Evolutionary conservation across 2,888 invertebrate species (phyloP), one percentile per base, ranked within the genome.

Genomic region (Dryocosmus kuriphilus): DNA sequence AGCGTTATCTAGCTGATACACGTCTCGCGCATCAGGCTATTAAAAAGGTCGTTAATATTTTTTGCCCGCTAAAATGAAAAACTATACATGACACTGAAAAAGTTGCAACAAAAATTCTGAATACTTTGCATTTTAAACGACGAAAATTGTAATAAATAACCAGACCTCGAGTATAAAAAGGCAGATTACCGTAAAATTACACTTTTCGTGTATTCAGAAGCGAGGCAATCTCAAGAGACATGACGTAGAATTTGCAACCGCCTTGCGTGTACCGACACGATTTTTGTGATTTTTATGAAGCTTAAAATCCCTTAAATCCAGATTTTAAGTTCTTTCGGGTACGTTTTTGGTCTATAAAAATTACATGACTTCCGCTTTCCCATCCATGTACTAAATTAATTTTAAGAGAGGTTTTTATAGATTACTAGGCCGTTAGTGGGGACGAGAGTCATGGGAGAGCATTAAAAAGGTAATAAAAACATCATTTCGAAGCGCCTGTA

Each of bases 41-140:
- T 30, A 71, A 71, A 71, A 71, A 71, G 51, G 51, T 71, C 71
- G 51, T 71, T 71, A 71, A 71, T 71, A 71, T 71, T 51, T 71
- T 19, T 22, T 51, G 51, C 51, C 11, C 51, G 51, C 27, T 71
- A n/a, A 46, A 71, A 51, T 51, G 27, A 51, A 30, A 71, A 71
- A 51, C 19, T 30, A 51, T 51, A 71, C 27, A 71, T 9, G 51
- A 51, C 51, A 51, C n/a, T 71, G n/a, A 32, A 71, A 30, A 51
- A 51, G 51, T 71, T 51, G 51, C 32, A 51, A 32, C 30, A 71
- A 71, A 71, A 71, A 71, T 71, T 30, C 51, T 51, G 46, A 30
- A 71, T 30, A 30, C 71, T 71, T 51, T 71, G 71, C 71, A 30
- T 71, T 51, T 51, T 30, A 71, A 71, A 51, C 71, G 51, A 71